Evolutionary conservation across 2,888 invertebrate species (phyloP).

Genomic region (Acrobasis repandana): DNA sequence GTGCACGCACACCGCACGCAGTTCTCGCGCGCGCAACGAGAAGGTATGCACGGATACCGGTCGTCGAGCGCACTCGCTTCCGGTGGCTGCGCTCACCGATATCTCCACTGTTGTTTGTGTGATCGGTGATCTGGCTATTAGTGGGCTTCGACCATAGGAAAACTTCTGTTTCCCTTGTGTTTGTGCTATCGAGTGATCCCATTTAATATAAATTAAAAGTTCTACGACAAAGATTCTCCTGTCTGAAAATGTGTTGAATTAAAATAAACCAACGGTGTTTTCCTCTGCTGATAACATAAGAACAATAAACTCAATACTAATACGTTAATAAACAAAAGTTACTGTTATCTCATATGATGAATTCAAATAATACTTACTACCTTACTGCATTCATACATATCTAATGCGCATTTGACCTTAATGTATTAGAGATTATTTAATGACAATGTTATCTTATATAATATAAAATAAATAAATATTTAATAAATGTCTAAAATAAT

Average conservation of each 20-base stretch:
- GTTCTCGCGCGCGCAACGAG: conserved; percentile 81
- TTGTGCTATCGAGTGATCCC: conserved; percentile 29
- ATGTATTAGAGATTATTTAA: conserved; percentile 12
- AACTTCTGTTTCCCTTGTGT: conserved; percentile 36
- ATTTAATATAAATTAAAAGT: conserved; percentile 32
- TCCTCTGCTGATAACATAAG: conserved; percentile 38
- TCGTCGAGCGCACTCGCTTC: conserved; percentile 64
- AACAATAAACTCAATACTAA: conserved; percentile 45
- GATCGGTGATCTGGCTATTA: conserved; percentile 11
- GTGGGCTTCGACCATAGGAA: conserved; percentile 9
- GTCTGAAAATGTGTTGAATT: conserved; percentile 60
- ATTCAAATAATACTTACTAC: conserved; percentile 43
- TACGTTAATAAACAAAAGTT: conserved; percentile 45
- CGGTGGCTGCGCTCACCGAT: conserved; percentile 68
- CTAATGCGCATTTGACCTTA: conserved; percentile 36
- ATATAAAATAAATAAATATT: conserved; percentile 29
- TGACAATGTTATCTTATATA: no score
- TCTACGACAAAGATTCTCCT: conserved; percentile 30
- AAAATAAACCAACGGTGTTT: conserved; percentile 42
- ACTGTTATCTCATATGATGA: conserved; percentile 46
- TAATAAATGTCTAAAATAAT: conserved; percentile 24
- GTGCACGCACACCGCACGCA: conserved; percentile 83
- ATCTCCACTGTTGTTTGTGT: conserved; percentile 26
- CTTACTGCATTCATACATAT: conserved; percentile 39
- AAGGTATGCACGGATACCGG: conserved; percentile 68